These are phyloP conservation scores for Oligia latruncula DNA, from an alignment of 2,888 invertebrate species.

Conservation along the genomic window DNA sequence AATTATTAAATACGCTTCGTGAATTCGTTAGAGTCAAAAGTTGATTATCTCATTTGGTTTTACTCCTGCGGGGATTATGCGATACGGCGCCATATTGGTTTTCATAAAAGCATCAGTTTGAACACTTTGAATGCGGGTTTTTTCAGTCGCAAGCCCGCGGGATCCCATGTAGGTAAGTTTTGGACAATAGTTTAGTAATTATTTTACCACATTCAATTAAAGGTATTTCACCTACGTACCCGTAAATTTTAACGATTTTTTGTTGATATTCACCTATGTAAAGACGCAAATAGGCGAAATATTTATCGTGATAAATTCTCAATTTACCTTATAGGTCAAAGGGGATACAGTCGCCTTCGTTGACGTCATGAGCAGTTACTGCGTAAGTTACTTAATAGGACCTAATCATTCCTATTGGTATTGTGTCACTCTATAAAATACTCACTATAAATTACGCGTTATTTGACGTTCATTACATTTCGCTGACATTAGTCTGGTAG, in stretches of 20 bases:
- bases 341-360: not conserved
- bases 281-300: not conserved
- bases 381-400: not conserved
- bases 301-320: not conserved
- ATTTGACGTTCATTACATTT: not conserved
- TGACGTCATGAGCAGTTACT: not conserved
- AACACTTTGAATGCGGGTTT: no score
- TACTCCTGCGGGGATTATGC: slow-evolving; percentile 28
- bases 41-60: slow-evolving; percentile 58
- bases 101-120: not conserved
- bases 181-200: not conserved
- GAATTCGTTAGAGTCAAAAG: slow-evolving; percentile 39
- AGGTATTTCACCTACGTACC: not conserved
- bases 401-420: not conserved
- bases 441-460: not conserved
- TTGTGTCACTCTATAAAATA: not conserved
- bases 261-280: not conserved
- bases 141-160: no score
- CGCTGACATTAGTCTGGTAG: not conserved
- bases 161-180: no score
- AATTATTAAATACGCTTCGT: slow-evolving; percentile 17
- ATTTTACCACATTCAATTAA: not conserved
- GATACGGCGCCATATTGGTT: slow-evolving; percentile 18
- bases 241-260: not conserved
- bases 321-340: not conserved